Evolutionary conservation across 2,888 invertebrate genomes (phyloP), one percentile per base, ranked within the genome.

Genomic region (Philereme transversata): DNA sequence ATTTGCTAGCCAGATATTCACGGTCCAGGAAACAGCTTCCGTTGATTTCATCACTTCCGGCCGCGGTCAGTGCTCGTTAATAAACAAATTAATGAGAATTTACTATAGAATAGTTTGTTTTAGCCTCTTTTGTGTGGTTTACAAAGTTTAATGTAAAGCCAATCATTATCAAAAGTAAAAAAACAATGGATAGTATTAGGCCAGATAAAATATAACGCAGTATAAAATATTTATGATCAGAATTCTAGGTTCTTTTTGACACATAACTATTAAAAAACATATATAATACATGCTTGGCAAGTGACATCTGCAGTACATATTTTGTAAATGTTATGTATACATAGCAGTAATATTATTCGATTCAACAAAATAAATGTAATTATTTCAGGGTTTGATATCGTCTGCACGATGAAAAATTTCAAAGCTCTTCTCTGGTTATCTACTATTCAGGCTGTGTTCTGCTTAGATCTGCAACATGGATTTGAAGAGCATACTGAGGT

Each of bases 31-130:
- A 63, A 51, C 72, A 69, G 79, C 82, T 87, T 90, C 90, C 89
- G 88, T 78, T 74, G 83, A 83, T 90, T 88, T 84, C 89, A 87
- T 87, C 88, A 87, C 74, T 85, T 87, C 87, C 87, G 84, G n/a
- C 10, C 7, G 53, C 66, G 66, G 68, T 65, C 56, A 59, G 35
- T 57, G 65, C 49, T 54, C 57, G 60, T 57, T 64, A 55, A 64
- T 60, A 51, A 64, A 60, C 51, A 52, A 62, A 54, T 66, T 64
- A 62, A 60, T 64, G 57, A 64, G 46, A 4, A 38, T 54, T 52
- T 51, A 5, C 36, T 54, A 9, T 11, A 38, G 9, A 54, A 57
- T 35, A 11, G 55, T 56, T 62, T 48, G 57, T 57, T 68, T 68
- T 57, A 62, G 54, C 66, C 60, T 52, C 10, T 51, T 38, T 57